Base-by-base conservation (phyloP, 2,888 invertebrate species). In the Xanthia togata region DNA sequence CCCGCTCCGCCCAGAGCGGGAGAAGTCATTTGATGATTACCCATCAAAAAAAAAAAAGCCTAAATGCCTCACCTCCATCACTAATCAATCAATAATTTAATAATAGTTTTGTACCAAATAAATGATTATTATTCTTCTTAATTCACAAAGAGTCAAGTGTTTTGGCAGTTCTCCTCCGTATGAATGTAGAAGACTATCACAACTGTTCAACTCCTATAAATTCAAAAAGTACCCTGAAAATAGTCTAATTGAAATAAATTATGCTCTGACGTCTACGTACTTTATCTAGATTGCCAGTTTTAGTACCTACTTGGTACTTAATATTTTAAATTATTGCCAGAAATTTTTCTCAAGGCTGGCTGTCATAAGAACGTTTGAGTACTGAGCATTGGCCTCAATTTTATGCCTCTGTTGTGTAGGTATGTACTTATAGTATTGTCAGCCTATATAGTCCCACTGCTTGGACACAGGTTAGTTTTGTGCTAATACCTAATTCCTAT, bases 211-310 rank as follows among this genome's bases (percentile, higher is more conserved):
- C 70, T 69, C 14, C 35, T 35, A 44, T 78, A 78, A 79, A 79
- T 79, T 53, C 53, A 44, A 60, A 70, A 53, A 70, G 44, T 53
- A 6, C 23, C 12, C 26, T 31, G 60, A 47, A 71, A 63, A 62
- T 44, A 44, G 50, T 57, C 73, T 80, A 57, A 80, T 64, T 53
- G 55, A 72, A 80, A 80, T 50, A 57, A 78, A 73, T 78, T 80
- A 72, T 20, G 31, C 41, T 57, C 80, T n/a, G 17, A 53, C 11
- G 79, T 76, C 31, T 60, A 69, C 50, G 50, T 69, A 53, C 26
- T 76, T 78, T 44, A 79, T 78, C 59, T 60, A 53, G 26, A 79
- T 79, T 70, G 17, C 23, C 53, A 60, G 44, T 53, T 80, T 78
- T 57, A 72, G 72, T 79, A 55, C 70, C 79, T n/a, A 41, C 55